phyloP scores from a whole-genome alignment of 2,888 invertebrate species.

The Sesia apiformis region DNA sequence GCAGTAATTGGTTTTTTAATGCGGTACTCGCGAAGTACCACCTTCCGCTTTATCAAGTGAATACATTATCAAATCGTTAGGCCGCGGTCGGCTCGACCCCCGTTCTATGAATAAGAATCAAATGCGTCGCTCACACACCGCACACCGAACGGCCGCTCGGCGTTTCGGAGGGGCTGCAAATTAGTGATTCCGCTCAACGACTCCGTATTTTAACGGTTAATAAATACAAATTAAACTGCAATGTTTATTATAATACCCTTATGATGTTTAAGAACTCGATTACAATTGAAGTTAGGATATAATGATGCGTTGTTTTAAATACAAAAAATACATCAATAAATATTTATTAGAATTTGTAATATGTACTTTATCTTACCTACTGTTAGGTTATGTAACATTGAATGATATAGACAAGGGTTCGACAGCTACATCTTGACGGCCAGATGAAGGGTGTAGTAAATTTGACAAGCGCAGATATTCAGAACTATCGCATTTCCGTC shows the following conservation, averaged over 20 bases:
- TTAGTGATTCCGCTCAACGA: slow-evolving; percentile 50
- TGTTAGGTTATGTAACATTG: not conserved
- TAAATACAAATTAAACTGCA: slow-evolving; percentile 59
- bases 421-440: slow-evolving; percentile 25
- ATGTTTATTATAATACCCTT: too few species aligned
- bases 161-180: slow-evolving; percentile 57
- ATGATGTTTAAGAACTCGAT: too few species aligned
- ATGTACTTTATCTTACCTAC: not conserved
- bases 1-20: slow-evolving; percentile 75
- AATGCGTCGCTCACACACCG: slow-evolving; percentile 51
- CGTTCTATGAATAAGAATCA: slow-evolving; percentile 68
- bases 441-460: slow-evolving; percentile 40
- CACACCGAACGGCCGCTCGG: slow-evolving; percentile 23
- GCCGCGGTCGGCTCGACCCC: slow-evolving; percentile 50
- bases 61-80: slow-evolving; percentile 74
- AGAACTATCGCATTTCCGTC: slow-evolving; percentile 18
- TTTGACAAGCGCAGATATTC: slow-evolving; percentile 49
- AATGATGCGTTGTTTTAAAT: not conserved
- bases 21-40: slow-evolving; percentile 66
- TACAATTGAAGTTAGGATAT: too few species aligned
- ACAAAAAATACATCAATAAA: not conserved
- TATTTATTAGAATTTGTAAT: not conserved
- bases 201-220: slow-evolving; percentile 54
- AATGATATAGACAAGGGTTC: slow-evolving; percentile 29
- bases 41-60: slow-evolving; percentile 73